Evolutionary conservation across 2,888 invertebrate species (phyloP).

Genomic region (Yponomeuta malinellus): DNA sequence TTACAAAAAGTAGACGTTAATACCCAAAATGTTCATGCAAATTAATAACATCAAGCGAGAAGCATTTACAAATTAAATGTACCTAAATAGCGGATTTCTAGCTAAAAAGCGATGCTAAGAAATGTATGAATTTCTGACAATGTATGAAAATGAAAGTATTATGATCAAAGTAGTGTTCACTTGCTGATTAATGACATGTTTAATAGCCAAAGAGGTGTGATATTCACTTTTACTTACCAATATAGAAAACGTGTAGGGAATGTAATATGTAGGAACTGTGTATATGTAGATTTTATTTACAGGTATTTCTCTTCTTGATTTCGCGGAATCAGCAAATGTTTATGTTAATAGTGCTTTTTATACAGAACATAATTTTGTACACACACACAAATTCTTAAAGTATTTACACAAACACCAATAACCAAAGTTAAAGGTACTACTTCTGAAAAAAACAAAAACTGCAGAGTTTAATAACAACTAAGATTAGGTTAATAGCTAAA

Average conservation of each 20-base stretch:
- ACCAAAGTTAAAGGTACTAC: neutral
- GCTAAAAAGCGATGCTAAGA: too few relatives aligned
- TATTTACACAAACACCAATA: neutral
- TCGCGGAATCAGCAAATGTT: neutral
- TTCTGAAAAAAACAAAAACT: neutral
- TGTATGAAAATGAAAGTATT: too few relatives aligned
- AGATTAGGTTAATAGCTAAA: conserved; percentile 8
- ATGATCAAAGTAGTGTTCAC: too few relatives aligned
- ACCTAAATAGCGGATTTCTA: too few relatives aligned
- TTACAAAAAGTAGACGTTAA: too few relatives aligned
- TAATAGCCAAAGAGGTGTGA: neutral
- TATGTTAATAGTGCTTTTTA: neutral
- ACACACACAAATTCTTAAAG: neutral
- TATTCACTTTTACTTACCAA: neutral
- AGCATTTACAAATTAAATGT: too few relatives aligned
- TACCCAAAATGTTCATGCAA: too few relatives aligned
- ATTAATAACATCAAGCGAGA: too few relatives aligned
- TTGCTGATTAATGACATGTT: neutral
- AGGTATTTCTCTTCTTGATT: neutral
- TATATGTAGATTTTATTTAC: neutral
- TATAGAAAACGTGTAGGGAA: neutral
- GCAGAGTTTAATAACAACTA: neutral
- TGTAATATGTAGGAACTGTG: neutral
- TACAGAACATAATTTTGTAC: conserved; percentile 18
- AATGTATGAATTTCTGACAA: too few relatives aligned